A percentile compares a stretch with the other conserved stretches of the same genome.
phyloP scores from a whole-genome alignment of 1,140 invertebrate genomes.

The Pseudachorutes palmiensis region DNA sequence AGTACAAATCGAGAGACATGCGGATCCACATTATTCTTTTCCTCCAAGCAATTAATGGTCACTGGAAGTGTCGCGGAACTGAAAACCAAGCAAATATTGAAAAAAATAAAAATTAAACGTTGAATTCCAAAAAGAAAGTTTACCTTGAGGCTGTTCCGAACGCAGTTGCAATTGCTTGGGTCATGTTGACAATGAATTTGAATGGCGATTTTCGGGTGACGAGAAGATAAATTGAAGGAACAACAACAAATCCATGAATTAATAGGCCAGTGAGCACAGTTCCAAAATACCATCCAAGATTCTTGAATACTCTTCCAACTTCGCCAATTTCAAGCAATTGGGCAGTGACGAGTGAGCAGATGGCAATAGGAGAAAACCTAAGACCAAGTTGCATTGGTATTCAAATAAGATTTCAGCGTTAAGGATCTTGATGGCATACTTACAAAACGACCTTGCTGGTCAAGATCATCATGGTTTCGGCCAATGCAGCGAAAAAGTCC shows the following conservation, averaged over 20 bases:
- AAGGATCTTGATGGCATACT: constrained; percentile 4
- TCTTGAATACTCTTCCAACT: constrained; percentile 31
- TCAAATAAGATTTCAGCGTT: neutral
- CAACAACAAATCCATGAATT: constrained; percentile 44
- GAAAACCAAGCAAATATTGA: constrained; percentile 8
- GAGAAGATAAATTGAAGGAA: constrained; percentile 45
- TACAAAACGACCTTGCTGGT: constrained; percentile 23
- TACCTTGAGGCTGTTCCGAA: constrained; percentile 44
- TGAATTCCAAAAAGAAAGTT: neutral
- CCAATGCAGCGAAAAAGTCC: constrained; percentile 12
- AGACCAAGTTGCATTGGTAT: neutral
- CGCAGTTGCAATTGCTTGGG: constrained; percentile 46
- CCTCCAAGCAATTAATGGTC: constrained; percentile 56
- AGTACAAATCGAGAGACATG: constrained; percentile 56
- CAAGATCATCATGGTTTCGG: constrained; percentile 23
- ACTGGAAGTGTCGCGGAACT: constrained; percentile 57
- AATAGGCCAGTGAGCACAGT: constrained; percentile 45
- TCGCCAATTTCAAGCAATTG: constrained; percentile 48
- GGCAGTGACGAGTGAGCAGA: constrained; percentile 50
- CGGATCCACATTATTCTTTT: constrained; percentile 53
- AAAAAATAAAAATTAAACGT: neutral
- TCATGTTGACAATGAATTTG: constrained; percentile 44
- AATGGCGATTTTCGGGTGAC: constrained; percentile 45
- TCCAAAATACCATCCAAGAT: constrained; percentile 48
- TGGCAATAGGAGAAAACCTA: constrained; percentile 52